A percentile compares a stretch with the other conserved stretches of the same genome.
Conservation (phyloP, 2,888 invertebrate genomes). For the Matsumyia berberina region DNA sequence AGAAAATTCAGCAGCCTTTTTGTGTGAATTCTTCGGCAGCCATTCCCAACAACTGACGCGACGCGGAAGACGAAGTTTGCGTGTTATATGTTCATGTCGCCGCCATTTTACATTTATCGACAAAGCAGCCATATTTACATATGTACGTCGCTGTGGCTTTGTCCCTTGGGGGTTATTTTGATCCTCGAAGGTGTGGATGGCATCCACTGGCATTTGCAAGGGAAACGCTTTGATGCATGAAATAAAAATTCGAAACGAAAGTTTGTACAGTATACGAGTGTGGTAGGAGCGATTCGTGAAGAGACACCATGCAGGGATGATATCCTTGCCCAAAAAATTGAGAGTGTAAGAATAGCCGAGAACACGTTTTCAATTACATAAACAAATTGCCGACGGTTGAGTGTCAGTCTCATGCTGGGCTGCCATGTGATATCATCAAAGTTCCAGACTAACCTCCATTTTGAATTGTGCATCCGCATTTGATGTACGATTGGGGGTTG, state of each 20-base stretch:
- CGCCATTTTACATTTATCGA: conserved; percentile 70
- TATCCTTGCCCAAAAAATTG: conserved; percentile 41
- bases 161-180: conserved; percentile 61
- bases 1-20: not conserved
- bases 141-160: conserved; percentile 31
- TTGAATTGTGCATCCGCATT: conserved; percentile 52
- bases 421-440: conserved; percentile 64
- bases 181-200: conserved; percentile 64
- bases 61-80: conserved; percentile 64
- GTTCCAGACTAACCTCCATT: conserved; percentile 60
- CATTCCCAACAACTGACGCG: conserved; percentile 25
- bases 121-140: conserved; percentile 67
- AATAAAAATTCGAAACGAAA: conserved; percentile 26
- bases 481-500: conserved; percentile 60
- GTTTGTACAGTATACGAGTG: too few species aligned
- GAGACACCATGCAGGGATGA: conserved; percentile 52
- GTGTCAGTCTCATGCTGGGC: conserved; percentile 62
- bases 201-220: conserved; percentile 33
- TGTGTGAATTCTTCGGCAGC: conserved; percentile 27
- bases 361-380: conserved; percentile 62
- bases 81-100: conserved; percentile 67
- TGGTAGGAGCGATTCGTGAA: not conserved
- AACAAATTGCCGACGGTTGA: conserved; percentile 47
- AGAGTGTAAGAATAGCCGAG: conserved; percentile 33
- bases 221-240: conserved; percentile 64